These are phyloP conservation scores for Drosophila burlai DNA, from an alignment of 1,140 invertebrate species.

Conservation along the genomic window DNA sequence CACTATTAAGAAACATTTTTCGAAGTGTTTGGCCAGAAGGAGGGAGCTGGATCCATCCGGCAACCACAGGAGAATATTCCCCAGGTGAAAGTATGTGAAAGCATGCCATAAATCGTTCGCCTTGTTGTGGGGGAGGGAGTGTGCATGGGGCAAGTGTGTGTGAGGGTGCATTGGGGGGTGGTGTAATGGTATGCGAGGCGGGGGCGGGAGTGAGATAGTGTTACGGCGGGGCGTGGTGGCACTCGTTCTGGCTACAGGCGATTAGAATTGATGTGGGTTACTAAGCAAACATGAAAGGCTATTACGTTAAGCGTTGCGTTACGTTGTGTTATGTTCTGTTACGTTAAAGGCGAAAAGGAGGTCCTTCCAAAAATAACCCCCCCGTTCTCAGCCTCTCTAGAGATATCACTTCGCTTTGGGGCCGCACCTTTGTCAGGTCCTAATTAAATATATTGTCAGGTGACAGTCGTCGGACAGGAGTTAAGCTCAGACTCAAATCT, in stretches of 20 bases:
- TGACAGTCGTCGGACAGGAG: conserved; percentile 11
- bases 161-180: not conserved
- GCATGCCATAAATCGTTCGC: conserved; percentile 81
- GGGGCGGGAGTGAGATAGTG: conserved; percentile 38
- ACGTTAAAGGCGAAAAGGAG: conserved; percentile 63
- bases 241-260: conserved; percentile 58
- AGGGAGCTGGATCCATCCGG: conserved; percentile 14
- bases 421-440: conserved; percentile 4
- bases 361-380: conserved; percentile 9
- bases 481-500: not conserved
- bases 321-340: conserved; percentile 54
- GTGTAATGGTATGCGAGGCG: conserved; percentile 9
- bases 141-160: not conserved
- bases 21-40: not conserved
- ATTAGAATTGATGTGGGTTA: conserved; percentile 84
- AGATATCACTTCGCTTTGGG: not conserved
- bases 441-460: conserved; percentile 49
- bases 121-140: conserved; percentile 36
- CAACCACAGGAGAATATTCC: conserved; percentile 70
- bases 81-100: conserved; percentile 83
- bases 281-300: conserved; percentile 84
- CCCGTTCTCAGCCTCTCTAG: not conserved
- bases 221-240: conserved; percentile 18
- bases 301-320: conserved; percentile 82
- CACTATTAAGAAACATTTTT: not conserved